Evolutionary conservation across 2,888 invertebrate species (phyloP), one percentile per base, ranked within the genome.

Genomic region (Eupithecia tripunctaria): DNA sequence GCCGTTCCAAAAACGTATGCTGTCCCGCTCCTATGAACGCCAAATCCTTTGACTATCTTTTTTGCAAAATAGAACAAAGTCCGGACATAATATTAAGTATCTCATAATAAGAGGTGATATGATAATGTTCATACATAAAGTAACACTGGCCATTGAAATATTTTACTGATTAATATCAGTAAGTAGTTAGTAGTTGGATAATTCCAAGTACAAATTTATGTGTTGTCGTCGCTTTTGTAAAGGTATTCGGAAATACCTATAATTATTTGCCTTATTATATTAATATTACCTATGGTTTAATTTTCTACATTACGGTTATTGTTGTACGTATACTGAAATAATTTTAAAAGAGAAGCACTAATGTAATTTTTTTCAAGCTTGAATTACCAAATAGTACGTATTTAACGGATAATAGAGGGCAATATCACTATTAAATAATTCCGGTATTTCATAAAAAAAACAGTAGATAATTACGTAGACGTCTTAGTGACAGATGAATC

Each of bases 401-500:
- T n/a, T 8, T 47, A 47, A 21, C 10, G 47, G 6, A 21, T 10
- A 51, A 25, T 56, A 12, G 56, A 56, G 21, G 8, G 56, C 56
- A 56, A 56, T 25, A 12, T 14, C 1, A 51, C 21, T 12, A 56
- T 1, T 56, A 14, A 5, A 14, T 56, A 25, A 56, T 56, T 56
- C 8, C 8, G 10, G 29, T 60, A 18, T 29, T 18, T 51, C n/a
- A 10, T 21, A 38, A 32, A 32, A 32, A 32, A 32, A 32, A 32
- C 64, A 38, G 14, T 41, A 64, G n/a, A 32, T 63, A 38, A 21
- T 64, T 64, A 36, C 6, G 2, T 25, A n/a, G 36, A 64, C 38
- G 25, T 21, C 14, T 38, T 38, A 14, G 25, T 38, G 51, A 71
- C 66, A 66, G 21, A 69, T 69, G 59, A 68, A 62, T 67, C 66